These are phyloP conservation scores for Iguana delicatissima DNA, from an alignment of 2,797 vertebrate genomes.

Conservation along the genomic window DNA sequence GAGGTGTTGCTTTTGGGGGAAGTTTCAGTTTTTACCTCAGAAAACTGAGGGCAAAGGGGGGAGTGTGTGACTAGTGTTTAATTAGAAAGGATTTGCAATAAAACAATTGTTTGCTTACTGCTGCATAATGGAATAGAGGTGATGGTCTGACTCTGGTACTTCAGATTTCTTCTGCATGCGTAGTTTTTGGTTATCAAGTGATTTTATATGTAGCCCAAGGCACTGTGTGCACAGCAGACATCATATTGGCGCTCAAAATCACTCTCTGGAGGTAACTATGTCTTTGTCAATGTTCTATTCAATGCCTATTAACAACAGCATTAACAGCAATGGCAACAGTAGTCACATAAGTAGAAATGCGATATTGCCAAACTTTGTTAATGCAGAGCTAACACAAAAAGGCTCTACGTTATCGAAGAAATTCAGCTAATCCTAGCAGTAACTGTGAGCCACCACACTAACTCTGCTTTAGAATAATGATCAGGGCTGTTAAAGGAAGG, in stretches of 20 bases:
- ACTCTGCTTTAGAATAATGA: background rate
- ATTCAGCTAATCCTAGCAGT: background rate
- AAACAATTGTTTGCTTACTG: conserved; percentile 68
- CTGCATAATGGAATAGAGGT: conserved; percentile 60
- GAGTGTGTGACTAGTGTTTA: conserved; percentile 69
- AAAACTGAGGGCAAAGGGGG: conserved; percentile 59
- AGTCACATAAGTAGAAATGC: conserved; percentile 33
- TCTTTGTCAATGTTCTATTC: conserved; percentile 26
- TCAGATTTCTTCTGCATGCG: fast-evolving
- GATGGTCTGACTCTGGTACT: conserved; percentile 45
- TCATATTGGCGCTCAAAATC: conserved; percentile 21
- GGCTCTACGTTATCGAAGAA: background rate
- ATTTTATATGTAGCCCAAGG: conserved; percentile 9
- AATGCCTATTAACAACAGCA: conserved; percentile 39
- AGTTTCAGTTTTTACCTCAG: conserved; percentile 62
- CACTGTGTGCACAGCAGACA: background rate
- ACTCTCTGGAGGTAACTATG: conserved; percentile 5
- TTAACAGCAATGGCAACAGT: conserved; percentile 32
- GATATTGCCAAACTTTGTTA: conserved; percentile 25
- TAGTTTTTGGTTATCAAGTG: conserved; percentile 3
- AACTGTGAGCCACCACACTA: background rate
- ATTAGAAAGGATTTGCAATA: conserved; percentile 69
- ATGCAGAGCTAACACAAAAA: conserved; percentile 19
- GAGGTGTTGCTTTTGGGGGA: conserved; percentile 41
- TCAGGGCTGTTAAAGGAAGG: background rate